phyloP scores from a whole-genome alignment of 2,888 invertebrate species.

The Ectobius pallidus region DNA sequence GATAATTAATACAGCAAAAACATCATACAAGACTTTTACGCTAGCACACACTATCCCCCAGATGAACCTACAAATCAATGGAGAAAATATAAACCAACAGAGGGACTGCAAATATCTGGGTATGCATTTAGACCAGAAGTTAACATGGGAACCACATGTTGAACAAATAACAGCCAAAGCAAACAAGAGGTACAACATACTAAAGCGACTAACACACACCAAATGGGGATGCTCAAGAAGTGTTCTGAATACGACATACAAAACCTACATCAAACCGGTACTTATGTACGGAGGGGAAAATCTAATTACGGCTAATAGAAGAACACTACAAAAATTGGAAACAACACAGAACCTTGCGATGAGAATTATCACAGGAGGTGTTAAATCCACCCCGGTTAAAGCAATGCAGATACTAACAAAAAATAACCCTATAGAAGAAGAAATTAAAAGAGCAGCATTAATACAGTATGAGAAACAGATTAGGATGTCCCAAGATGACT shows the following conservation, averaged over 20 bases:
- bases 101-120: not conserved
- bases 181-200: not conserved
- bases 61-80: not conserved
- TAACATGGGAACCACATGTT: no score
- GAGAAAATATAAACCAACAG: not conserved
- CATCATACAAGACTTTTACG: not conserved
- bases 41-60: not conserved
- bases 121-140: not conserved
- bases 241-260: not conserved
- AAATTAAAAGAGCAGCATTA: not conserved
- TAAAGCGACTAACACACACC: not conserved
- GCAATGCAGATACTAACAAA: not conserved
- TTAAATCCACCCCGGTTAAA: not conserved
- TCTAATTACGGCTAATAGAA: not conserved
- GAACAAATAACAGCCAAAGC: not conserved
- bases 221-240: not conserved
- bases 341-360: not conserved
- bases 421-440: not conserved
- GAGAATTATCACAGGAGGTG: not conserved
- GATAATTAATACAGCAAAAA: not conserved
- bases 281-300: not conserved
- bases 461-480: slow-evolving; percentile 8
- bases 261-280: slow-evolving; percentile 2
- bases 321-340: not conserved
- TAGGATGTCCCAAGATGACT: slow-evolving; percentile 3